phyloP scores from a whole-genome alignment of 2,113 vertebrate species.

The Megaptera novaeangliae region DNA sequence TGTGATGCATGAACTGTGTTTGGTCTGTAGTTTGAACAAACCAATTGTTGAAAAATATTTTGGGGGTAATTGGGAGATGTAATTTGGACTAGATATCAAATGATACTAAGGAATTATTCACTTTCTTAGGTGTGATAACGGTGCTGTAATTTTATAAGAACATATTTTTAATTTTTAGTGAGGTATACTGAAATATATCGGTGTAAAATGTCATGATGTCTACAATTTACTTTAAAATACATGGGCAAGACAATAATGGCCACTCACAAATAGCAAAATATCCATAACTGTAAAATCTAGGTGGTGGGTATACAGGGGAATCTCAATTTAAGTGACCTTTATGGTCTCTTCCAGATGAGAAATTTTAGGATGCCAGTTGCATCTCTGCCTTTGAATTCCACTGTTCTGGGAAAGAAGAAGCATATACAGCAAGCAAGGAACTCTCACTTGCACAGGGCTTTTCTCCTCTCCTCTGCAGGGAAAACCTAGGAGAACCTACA shows the following conservation, averaged over 20 bases:
- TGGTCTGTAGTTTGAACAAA: neutral
- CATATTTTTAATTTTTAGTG: neutral
- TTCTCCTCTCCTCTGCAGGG: neutral
- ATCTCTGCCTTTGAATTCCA: neutral
- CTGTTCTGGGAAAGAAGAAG: neutral
- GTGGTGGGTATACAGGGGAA: neutral
- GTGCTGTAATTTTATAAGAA: neutral
- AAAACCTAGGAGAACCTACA: neutral
- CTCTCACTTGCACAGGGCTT: neutral
- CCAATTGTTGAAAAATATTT: neutral
- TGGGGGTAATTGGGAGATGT: neutral
- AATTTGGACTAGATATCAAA: neutral
- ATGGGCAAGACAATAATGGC: neutral
- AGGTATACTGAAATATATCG: neutral
- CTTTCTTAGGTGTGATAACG: neutral
- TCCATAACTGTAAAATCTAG: neutral
- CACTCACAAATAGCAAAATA: neutral
- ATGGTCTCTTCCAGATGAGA: neutral
- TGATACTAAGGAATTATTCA: neutral
- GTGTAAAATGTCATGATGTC: neutral
- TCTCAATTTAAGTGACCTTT: neutral
- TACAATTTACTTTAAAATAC: neutral
- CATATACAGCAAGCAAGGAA: rapidly evolving
- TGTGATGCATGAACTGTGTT: neutral
- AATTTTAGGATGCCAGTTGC: neutral